Base-by-base conservation (phyloP, 64 coral and sea anemone species). In the Montipora capricornis region DNA sequence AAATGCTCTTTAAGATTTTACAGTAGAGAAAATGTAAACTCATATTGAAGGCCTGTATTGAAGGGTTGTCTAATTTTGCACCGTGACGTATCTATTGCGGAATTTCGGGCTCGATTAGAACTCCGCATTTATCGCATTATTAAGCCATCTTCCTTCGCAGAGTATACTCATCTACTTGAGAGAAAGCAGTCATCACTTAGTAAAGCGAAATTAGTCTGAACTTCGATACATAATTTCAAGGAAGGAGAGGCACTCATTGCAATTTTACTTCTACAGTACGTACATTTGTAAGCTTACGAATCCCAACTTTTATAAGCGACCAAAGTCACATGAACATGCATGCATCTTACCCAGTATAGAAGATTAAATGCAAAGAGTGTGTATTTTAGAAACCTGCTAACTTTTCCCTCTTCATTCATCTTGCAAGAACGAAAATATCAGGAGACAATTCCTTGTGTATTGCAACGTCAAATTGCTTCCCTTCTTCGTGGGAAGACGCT, bases 341-440 rank as follows among this genome's bases (percentile, higher is more conserved):
- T 17, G 6, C 77, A 0, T 95, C 96, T 95, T 92, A 98, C 96
- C 96, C 96, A 98, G 78, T 94, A 98, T 8, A 98, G 76, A 8
- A 98, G 74, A 64, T 98, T 98, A 61, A 98, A 98, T 14, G 47
- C 89, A 62, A 98, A 98, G 44, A 98, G 66, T 16, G 80, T 83
- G 29, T 97, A 97, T 71, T 97, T 97, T 9, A 97, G 78, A 19
- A 69, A 83, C 76, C 89, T 97, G 79, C 96, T 97, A 49, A 86
- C 82, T 86, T 86, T 86, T 49, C 82, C 82, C 9, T 86, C 82
- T n/a, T 68, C 14, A 6, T 44, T 47, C 82, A 86, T 86, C 62
- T 50, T 78, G 47, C 10, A 68, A 58, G 44, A 84, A 86, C 37
- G 0, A 86, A 86, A 51, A 85, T 50, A 73, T 70, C 16, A 16